Evolutionary conservation across 2,113 vertebrate genomes (phyloP).

Genomic region (Eretmochelys imbricata): DNA sequence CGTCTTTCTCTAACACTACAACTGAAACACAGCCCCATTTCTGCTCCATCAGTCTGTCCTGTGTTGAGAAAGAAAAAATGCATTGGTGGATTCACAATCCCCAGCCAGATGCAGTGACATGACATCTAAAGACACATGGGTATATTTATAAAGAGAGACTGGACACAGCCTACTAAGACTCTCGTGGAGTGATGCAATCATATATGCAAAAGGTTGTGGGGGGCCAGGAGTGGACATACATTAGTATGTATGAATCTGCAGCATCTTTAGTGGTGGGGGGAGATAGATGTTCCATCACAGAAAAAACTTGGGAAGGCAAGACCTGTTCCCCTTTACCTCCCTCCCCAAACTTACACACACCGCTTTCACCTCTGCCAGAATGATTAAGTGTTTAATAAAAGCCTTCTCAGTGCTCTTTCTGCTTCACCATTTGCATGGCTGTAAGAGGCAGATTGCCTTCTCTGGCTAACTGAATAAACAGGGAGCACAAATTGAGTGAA

Average conservation of each 20-base stretch:
- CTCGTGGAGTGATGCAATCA: background rate
- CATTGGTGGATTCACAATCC: background rate
- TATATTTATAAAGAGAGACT: background rate
- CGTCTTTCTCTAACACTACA: background rate
- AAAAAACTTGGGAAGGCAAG: background rate
- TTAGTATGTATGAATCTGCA: too few species aligned
- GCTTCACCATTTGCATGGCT: background rate
- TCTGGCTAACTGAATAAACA: constrained; percentile 68
- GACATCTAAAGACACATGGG: background rate
- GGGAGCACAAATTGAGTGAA: constrained; percentile 59
- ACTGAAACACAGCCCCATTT: background rate
- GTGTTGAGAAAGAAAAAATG: background rate
- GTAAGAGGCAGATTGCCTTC: constrained; percentile 44
- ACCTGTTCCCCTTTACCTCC: background rate
- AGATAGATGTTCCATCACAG: background rate
- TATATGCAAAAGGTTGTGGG: background rate
- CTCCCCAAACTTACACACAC: background rate
- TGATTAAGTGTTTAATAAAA: constrained; percentile 1
- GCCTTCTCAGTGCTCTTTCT: background rate
- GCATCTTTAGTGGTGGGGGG: background rate
- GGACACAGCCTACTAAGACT: background rate
- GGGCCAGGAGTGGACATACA: background rate
- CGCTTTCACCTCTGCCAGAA: background rate
- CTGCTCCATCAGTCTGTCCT: background rate
- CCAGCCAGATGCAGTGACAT: fast-evolving